A percentile compares a stretch with the other conserved stretches of the same genome.
Conservation (phyloP, 2,113 vertebrate genomes). For the Diphyllodes magnificus region DNA sequence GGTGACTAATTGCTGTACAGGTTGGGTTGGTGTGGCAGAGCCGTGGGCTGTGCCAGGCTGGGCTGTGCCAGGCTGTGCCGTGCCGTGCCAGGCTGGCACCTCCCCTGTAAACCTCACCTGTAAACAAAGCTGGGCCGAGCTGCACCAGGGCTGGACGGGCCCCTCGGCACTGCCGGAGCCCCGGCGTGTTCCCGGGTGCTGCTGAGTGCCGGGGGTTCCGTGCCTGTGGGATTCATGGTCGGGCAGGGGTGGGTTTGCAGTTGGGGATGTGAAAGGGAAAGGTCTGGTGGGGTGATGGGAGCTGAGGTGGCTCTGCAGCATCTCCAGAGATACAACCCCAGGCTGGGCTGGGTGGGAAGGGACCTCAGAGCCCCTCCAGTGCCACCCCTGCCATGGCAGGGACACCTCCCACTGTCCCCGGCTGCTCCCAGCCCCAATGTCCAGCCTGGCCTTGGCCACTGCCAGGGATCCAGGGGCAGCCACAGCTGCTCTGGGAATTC, state of each 20-base stretch:
- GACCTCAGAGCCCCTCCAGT: fast-evolving
- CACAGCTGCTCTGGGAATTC: not conserved
- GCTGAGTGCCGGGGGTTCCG: not conserved
- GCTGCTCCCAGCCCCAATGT: not conserved
- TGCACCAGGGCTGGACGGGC: not conserved
- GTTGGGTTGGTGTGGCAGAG: not conserved
- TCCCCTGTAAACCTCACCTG: not conserved
- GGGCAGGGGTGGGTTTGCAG: fast-evolving
- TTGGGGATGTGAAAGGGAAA: not conserved
- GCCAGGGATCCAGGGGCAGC: not conserved
- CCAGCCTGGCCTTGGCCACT: not conserved
- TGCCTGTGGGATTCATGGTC: fast-evolving
- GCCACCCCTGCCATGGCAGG: not conserved
- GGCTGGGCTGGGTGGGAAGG: not conserved
- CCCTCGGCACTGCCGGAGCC: not conserved
- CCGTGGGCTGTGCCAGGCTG: not conserved
- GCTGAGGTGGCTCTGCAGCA: not conserved
- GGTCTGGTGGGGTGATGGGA: not conserved
- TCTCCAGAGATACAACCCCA: not conserved
- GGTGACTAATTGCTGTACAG: slow-evolving; percentile 32
- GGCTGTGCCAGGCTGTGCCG: not conserved
- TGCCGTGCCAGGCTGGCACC: not conserved
- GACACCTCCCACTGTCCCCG: not conserved
- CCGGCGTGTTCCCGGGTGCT: fast-evolving
- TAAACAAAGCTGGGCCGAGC: not conserved